phyloP scores from a whole-genome alignment of 2,113 vertebrate genomes.

The Pteruthius melanotis region DNA sequence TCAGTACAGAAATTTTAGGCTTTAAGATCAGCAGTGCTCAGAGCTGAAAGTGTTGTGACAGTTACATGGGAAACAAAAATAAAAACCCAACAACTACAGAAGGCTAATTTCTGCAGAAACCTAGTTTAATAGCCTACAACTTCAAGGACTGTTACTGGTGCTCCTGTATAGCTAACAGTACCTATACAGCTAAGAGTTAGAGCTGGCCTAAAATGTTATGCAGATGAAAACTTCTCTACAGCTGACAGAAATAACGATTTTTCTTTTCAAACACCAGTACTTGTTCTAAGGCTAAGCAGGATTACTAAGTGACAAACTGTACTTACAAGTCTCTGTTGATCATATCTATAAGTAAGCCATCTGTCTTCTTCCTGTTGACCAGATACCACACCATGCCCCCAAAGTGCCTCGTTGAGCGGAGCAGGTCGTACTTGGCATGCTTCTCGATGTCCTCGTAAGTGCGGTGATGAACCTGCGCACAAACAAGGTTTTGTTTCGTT shows the following conservation, averaged over 20 bases:
- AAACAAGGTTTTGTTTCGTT: not conserved
- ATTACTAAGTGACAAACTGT: not conserved
- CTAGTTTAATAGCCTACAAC: not conserved
- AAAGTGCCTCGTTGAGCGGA: conserved; percentile 90
- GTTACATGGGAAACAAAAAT: not conserved
- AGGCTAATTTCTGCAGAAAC: not conserved
- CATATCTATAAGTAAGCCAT: conserved; percentile 90
- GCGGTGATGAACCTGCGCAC: conserved; percentile 77
- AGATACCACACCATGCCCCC: conserved; percentile 93
- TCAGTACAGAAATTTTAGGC: not conserved
- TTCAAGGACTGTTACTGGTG: not conserved
- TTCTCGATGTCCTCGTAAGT: conserved; percentile 89
- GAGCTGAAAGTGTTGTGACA: not conserved
- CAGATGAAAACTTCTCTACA: not conserved
- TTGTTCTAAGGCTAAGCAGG: not conserved
- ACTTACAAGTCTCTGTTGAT: conserved; percentile 91
- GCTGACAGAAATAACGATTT: not conserved
- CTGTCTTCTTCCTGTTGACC: conserved; percentile 76
- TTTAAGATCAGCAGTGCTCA: not conserved
- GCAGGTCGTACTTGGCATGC: conserved; percentile 82
- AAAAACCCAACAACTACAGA: not conserved
- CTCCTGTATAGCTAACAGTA: not conserved
- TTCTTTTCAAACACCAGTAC: not conserved
- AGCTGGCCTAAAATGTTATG: not conserved
- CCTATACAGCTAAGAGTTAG: not conserved